A percentile compares a stretch with the other conserved stretches of the same genome.
These are phyloP conservation scores for Hylaeus volcanicus DNA, from an alignment of 1,140 invertebrate species.

Conservation along the genomic window DNA sequence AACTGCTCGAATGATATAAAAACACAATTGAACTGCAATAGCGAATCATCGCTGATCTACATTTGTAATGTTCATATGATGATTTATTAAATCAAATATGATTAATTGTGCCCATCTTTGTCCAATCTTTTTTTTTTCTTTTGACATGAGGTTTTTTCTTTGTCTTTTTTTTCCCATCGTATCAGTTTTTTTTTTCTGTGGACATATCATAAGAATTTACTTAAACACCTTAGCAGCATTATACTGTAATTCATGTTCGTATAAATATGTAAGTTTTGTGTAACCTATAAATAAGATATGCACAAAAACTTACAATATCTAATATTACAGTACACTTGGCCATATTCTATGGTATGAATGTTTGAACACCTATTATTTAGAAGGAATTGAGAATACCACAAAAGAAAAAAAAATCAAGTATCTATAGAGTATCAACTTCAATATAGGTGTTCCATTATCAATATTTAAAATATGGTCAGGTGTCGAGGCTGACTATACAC, in stretches of 20 bases:
- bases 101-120: constrained; percentile 79
- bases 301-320: constrained; percentile 64
- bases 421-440: background rate
- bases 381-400: background rate
- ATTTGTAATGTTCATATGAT: constrained; percentile 69
- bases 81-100: constrained; percentile 76
- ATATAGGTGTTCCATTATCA: constrained; percentile 15
- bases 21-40: constrained; percentile 72
- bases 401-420: background rate
- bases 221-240: constrained; percentile 70
- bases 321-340: constrained; percentile 53
- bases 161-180: constrained; percentile 79
- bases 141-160: constrained; percentile 79
- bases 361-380: background rate
- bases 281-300: constrained; percentile 52
- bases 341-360: constrained; percentile 40
- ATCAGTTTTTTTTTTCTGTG: constrained; percentile 80
- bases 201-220: constrained; percentile 80
- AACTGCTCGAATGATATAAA: constrained; percentile 9
- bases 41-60: constrained; percentile 68
- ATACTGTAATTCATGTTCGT: constrained; percentile 57
- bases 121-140: constrained; percentile 80
- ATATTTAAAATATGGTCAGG: constrained; percentile 52
- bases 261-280: constrained; percentile 63
- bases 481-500: constrained; percentile 33